A percentile compares a stretch with the other conserved stretches of the same genome.
phyloP scores from a whole-genome alignment of 2,113 vertebrate species.

The Nipponia nippon region DNA sequence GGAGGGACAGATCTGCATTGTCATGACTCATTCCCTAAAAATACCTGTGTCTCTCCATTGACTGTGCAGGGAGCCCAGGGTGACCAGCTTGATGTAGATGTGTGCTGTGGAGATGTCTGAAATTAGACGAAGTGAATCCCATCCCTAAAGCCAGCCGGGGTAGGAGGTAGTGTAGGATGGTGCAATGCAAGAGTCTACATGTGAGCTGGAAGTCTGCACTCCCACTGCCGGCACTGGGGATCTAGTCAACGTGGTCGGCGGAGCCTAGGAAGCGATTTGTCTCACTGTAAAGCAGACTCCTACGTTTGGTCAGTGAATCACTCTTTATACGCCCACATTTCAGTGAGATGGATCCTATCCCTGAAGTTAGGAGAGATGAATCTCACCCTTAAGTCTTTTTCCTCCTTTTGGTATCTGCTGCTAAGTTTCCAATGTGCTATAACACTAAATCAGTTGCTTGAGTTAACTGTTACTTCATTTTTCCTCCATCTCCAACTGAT shows the following conservation, averaged over 20 bases:
- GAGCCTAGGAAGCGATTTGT: slow-evolving; percentile 61
- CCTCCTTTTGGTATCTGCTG: slow-evolving; percentile 38
- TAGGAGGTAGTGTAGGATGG: slow-evolving; percentile 58
- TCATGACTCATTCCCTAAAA: slow-evolving; percentile 42
- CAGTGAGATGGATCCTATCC: slow-evolving; percentile 49
- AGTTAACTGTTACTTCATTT: slow-evolving; percentile 12
- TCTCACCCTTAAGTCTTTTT: slow-evolving; percentile 47
- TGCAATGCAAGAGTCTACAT: slow-evolving; percentile 65
- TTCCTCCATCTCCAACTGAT: not conserved
- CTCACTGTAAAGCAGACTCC: slow-evolving; percentile 66
- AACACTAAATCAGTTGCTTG: not conserved
- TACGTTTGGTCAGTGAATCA: slow-evolving; percentile 68
- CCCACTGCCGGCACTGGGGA: slow-evolving; percentile 45
- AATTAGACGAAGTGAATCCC: slow-evolving; percentile 54
- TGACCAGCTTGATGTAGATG: slow-evolving; percentile 48
- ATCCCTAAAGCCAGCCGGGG: slow-evolving; percentile 51
- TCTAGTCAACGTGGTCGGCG: slow-evolving; percentile 24
- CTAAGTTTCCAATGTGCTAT: not conserved
- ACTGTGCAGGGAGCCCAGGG: slow-evolving; percentile 28
- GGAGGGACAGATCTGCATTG: not conserved
- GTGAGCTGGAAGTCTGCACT: slow-evolving; percentile 69
- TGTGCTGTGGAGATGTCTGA: slow-evolving; percentile 27
- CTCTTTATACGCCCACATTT: slow-evolving; percentile 49
- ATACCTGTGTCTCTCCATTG: slow-evolving; percentile 13
- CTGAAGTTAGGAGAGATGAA: slow-evolving; percentile 42